Evolutionary conservation across 2,797 vertebrate species (phyloP), one percentile per base, ranked within the genome.

Genomic region (Aphelocoma californica): DNA sequence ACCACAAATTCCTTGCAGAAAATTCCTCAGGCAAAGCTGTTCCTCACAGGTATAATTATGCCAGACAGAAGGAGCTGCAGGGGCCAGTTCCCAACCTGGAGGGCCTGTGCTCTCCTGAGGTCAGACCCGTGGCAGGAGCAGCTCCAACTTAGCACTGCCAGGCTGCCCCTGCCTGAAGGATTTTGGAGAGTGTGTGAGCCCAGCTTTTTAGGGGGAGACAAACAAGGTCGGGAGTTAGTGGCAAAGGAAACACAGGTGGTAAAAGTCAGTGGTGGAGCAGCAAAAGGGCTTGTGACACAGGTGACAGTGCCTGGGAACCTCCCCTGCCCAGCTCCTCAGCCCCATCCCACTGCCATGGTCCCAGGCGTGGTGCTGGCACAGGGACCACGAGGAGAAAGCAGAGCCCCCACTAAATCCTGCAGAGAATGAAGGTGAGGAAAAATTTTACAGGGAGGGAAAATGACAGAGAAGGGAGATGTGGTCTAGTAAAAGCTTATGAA

Each of bases 301-400:
- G 18, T 60, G 79, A 7, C 66, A 29, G 54, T 19, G 25, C 45
- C 42, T 53, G 28, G 38, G 23, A 24, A 11, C 14, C 1, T 0
- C 32, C 25, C 7, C 40, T 44, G 7, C 36, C 44, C 3, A 4
- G 23, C 20, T 71, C 2, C 31, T 31, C 70, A 34, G 14, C 45
- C 28, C n/a, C 53, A 15, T 70, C 34, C 40, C 13, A 1, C 0
- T 0, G 3, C n/a, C 29, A 3, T 2, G 1, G 13, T 5, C 18
- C 12, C 17, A 15, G 54, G 5, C 4, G 28, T 38, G 61, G 10
- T 7, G 36, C 14, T 73, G 75, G 42, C 66, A 45, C 18, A 40
- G 51, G 56, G 15, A 38, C 36, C 9, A 17, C 1, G 4, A 61
- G 44, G 5, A 26, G 54, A 31, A 67, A 79, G 48, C 29, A 29